These are phyloP conservation scores for Gorsachius magnificus DNA, from an alignment of 2,797 vertebrate species.

Conservation along the genomic window DNA sequence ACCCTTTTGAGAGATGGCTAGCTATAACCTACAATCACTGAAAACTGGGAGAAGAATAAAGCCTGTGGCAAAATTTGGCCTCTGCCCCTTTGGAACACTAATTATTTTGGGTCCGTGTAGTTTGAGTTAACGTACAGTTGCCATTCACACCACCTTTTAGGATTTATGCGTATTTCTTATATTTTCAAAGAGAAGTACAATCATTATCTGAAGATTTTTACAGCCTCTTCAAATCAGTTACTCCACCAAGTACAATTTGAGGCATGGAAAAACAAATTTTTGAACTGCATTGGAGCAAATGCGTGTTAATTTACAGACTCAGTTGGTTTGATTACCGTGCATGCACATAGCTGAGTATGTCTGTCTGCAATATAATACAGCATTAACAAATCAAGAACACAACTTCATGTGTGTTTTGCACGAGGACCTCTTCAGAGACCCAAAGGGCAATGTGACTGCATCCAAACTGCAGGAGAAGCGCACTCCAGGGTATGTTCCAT, in stretches of 20 bases:
- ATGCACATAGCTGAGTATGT: neutral
- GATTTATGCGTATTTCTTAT: neutral
- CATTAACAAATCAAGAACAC: neutral
- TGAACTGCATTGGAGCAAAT: neutral
- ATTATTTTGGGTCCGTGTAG: conserved; percentile 10
- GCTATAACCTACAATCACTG: conserved; percentile 61
- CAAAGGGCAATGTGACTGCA: neutral
- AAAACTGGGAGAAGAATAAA: conserved; percentile 52
- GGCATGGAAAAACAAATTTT: neutral
- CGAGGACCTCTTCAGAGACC: neutral
- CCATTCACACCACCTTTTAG: neutral
- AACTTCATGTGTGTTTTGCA: neutral
- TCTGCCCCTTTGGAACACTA: conserved; percentile 49
- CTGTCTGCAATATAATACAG: neutral
- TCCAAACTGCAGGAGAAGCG: neutral
- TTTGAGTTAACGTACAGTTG: neutral
- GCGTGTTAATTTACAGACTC: neutral
- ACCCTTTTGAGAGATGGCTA: conserved; percentile 56
- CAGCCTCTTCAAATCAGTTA: neutral
- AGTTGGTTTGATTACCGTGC: neutral
- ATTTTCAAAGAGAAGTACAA: neutral
- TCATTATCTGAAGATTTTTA: neutral
- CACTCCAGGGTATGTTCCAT: neutral
- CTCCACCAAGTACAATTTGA: neutral
- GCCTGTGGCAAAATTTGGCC: conserved; percentile 59